Evolutionary conservation across 2,113 vertebrate genomes (phyloP).

Genomic region (Turdus rufiventris): DNA sequence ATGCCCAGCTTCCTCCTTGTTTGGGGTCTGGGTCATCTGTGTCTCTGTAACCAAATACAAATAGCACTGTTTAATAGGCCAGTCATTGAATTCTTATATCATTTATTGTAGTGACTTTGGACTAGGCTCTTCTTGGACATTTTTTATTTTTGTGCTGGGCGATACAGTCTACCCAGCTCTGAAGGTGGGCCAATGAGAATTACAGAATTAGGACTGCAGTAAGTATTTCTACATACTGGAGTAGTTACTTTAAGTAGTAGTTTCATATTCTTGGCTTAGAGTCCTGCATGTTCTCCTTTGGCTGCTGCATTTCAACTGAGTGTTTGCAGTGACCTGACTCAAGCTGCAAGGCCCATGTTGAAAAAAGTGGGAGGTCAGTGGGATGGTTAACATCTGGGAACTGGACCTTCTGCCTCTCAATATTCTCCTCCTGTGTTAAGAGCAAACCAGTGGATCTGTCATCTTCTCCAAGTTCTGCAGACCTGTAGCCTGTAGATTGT

Average conservation of each 20-base stretch:
- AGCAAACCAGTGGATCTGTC: background rate
- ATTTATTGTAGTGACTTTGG: background rate
- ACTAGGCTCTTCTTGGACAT: background rate
- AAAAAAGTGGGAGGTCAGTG: background rate
- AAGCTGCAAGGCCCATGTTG: background rate
- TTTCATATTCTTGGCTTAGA: background rate
- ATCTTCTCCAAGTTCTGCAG: background rate
- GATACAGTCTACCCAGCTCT: background rate
- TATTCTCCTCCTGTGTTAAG: background rate
- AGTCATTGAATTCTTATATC: background rate
- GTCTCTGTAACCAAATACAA: background rate
- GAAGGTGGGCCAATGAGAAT: background rate
- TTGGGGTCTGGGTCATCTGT: background rate
- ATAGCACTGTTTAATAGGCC: background rate
- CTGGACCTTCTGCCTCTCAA: background rate
- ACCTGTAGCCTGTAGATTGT: background rate
- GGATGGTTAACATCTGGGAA: background rate
- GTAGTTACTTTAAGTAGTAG: background rate
- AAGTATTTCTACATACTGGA: background rate
- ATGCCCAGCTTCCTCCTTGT: background rate
- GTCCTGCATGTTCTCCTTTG: background rate
- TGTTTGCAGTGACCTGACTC: background rate
- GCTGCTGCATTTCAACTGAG: background rate
- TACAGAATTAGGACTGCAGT: background rate
- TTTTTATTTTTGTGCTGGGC: slow-evolving; percentile 22